Evolutionary conservation across 1,140 invertebrate genomes (phyloP), one percentile per base, ranked within the genome.

Genomic region (Drosophila ogumai): DNA sequence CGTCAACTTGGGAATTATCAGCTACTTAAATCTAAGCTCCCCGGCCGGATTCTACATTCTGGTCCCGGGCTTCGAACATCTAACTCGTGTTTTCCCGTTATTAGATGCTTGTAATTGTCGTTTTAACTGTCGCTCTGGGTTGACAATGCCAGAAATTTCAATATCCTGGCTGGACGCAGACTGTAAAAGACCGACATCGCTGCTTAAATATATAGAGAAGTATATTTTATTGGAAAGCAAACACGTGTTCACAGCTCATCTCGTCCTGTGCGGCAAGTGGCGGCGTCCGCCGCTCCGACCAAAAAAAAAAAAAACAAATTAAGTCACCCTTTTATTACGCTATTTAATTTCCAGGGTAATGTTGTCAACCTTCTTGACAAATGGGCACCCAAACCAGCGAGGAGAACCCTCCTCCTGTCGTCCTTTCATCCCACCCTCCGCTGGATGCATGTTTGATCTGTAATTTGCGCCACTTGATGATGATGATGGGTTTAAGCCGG

Each of bases 311-410:
- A 84, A 84, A 84, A 82, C 71, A 84, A 84, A 84, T 84, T 71
- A 84, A 84, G 79, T 82, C 79, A 84, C 81, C 81, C 81, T 84
- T 84, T 79, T 77, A 79, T 68, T 72, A 65, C 75, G 75, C 69
- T 75, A 82, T 84, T 84, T 84, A 82, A 84, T 84, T 78, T 78
- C 52, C 75, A 69, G 65, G 64, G 75, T 75, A 75, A 75, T 82
- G 66, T 81, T 81, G 79, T 75, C 78, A 80, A 71, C 56, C 71
- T 61, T 61, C 49, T 69, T 78, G 75, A 78, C 75, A 78, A 78
- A 79, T 79, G 40, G 66, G 71, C 65, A 79, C 72, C 73, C 58
- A 78, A 78, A 63, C 56, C 75, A 79, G 60, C 40, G 36, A 38
- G 54, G 44, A 54, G 19, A 10, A 36, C 54, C 43, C 19, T 44